Evolutionary conservation across 2,797 vertebrate species (phyloP).

Genomic region (Dicrostonyx torquatus): DNA sequence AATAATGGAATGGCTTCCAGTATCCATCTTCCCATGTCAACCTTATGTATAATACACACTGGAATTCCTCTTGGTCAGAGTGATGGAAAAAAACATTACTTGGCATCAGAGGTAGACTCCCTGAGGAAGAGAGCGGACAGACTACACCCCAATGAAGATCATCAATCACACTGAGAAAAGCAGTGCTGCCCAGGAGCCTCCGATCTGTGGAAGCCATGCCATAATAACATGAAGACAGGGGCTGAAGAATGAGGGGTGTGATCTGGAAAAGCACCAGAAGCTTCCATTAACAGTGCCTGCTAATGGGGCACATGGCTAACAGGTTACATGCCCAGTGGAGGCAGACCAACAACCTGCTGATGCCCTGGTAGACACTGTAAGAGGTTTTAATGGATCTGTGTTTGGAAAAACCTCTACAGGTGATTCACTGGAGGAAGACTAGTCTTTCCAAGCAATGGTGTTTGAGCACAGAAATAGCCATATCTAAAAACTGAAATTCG

Average conservation of each 20-base stretch:
- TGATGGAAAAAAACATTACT: not conserved
- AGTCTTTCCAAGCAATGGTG: not conserved
- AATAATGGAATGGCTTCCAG: not conserved
- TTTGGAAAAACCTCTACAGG: not conserved
- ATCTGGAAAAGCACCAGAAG: not conserved
- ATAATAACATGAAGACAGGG: not conserved
- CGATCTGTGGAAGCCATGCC: not conserved
- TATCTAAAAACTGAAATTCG: not conserved
- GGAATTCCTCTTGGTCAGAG: not conserved
- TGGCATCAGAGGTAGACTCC: not conserved
- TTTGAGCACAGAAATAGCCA: not conserved
- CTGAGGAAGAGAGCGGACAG: not conserved
- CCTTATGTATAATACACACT: not conserved
- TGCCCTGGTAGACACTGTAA: not conserved
- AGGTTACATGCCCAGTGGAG: rapidly evolving
- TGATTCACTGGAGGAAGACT: not conserved
- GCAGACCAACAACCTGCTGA: not conserved
- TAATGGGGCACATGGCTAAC: not conserved
- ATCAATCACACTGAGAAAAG: not conserved
- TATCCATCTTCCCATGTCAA: not conserved
- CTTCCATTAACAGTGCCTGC: not conserved
- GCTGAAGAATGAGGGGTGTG: not conserved
- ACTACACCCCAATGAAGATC: not conserved
- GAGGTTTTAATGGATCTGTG: not conserved
- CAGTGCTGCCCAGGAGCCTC: not conserved